Percentiles rank a stretch among this genome's conserved stretches.
Conservation (phyloP, 1,140 invertebrate species). For the Hypsibius dujardini region DNA sequence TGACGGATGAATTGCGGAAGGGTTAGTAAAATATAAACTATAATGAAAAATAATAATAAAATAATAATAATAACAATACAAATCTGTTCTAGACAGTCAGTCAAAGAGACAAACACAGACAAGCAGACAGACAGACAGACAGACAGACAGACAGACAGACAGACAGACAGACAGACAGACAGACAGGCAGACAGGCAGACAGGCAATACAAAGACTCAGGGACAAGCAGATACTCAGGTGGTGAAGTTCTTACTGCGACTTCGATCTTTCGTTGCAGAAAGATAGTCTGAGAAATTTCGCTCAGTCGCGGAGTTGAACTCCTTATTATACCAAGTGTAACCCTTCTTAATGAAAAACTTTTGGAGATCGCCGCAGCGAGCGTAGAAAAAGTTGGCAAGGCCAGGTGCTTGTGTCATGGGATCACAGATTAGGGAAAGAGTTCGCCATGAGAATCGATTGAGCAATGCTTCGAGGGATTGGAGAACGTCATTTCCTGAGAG, state of each 20-base stretch:
- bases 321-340: not conserved
- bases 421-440: constrained; percentile 5
- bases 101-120: too few species aligned
- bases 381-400: not conserved
- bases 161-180: too few species aligned
- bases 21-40: not conserved
- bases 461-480: not conserved
- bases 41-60: too few species aligned
- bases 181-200: too few species aligned
- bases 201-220: too few species aligned
- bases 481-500: not conserved
- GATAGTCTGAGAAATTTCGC: not conserved
- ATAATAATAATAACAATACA: too few species aligned
- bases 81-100: too few species aligned
- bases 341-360: not conserved
- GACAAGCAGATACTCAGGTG: too few species aligned
- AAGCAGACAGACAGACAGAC: too few species aligned
- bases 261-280: too few species aligned
- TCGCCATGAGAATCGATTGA: not conserved
- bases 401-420: not conserved
- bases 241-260: too few species aligned
- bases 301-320: constrained; percentile 1
- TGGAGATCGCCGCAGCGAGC: not conserved
- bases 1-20: not conserved
- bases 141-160: too few species aligned